These are phyloP conservation scores for Fukomys damarensis DNA, from an alignment of 2,113 vertebrate genomes.

Conservation along the genomic window DNA sequence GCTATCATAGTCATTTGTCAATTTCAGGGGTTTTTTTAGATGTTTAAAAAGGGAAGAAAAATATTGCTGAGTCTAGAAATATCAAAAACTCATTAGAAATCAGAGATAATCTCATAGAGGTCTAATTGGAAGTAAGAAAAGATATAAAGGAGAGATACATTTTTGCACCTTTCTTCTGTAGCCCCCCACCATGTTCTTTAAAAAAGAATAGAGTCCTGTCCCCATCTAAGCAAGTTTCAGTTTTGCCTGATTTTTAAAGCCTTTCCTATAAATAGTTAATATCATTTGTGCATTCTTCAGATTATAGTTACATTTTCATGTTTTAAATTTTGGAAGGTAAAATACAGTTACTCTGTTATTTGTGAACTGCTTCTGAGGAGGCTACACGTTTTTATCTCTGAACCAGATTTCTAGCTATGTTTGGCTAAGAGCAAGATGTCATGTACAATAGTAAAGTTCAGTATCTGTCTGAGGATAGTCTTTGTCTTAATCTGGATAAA, in stretches of 20 bases:
- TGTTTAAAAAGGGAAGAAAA: not conserved
- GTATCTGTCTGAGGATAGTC: conserved; percentile 1
- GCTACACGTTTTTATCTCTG: not conserved
- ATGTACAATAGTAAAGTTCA: not conserved
- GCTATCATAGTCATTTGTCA: not conserved
- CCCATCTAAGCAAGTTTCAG: not conserved
- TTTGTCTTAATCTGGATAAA: conserved; percentile 59
- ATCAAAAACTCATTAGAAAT: not conserved
- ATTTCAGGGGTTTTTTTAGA: not conserved
- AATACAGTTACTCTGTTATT: not conserved
- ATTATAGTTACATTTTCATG: conserved; percentile 20
- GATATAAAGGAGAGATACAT: not conserved
- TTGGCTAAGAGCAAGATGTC: not conserved
- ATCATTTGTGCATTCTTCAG: conserved; percentile 34
- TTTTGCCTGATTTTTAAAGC: conserved; percentile 2
- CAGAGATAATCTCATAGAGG: not conserved
- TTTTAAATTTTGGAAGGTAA: conserved; percentile 47
- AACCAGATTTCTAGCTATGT: not conserved
- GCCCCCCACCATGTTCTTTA: not conserved
- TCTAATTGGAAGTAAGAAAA: not conserved
- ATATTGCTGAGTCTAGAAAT: not conserved
- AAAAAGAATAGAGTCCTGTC: not conserved
- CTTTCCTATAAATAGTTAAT: conserved; percentile 37
- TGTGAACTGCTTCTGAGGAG: conserved; percentile 15
- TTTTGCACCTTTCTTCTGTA: not conserved